Percentiles rank a stretch among this genome's conserved stretches.
phyloP scores from a whole-genome alignment of 2,888 invertebrate species.

The Habrosyne pyritoides region DNA sequence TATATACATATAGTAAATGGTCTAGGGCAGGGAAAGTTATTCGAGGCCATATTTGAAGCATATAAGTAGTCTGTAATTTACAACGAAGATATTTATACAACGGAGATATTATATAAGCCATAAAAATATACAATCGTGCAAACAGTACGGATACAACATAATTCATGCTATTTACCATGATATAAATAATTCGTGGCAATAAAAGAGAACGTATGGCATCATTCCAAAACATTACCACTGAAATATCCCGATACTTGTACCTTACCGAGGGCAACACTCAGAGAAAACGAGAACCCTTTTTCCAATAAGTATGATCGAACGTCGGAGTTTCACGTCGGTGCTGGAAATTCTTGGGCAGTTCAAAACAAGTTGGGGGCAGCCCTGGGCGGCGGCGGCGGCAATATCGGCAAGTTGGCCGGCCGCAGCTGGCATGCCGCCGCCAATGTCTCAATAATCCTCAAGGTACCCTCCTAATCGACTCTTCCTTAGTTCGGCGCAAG shows the following conservation, averaged over 20 bases:
- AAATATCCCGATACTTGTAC: slow-evolving; percentile 53
- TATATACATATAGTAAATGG: no score
- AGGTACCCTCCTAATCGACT: slow-evolving; percentile 82
- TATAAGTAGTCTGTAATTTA: no score
- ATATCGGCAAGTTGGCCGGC: slow-evolving; percentile 75
- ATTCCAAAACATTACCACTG: slow-evolving; percentile 52
- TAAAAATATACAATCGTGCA: slow-evolving; percentile 22
- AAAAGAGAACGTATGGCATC: slow-evolving; percentile 51
- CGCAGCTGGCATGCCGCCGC: slow-evolving; percentile 75
- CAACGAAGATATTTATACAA: no score
- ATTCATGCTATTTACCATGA: slow-evolving; percentile 31
- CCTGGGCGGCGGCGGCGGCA: slow-evolving; percentile 63
- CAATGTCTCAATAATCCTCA: slow-evolving; percentile 82
- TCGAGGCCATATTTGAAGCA: no score
- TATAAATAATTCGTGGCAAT: slow-evolving; percentile 51
- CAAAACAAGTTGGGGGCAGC: slow-evolving; percentile 72
- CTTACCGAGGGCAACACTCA: slow-evolving; percentile 48
- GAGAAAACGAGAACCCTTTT: slow-evolving; percentile 56
- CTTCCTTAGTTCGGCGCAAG: slow-evolving; percentile 79
- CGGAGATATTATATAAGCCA: background rate
- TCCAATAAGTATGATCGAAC: slow-evolving; percentile 74
- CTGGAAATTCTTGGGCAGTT: slow-evolving; percentile 73
- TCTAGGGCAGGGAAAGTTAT: no score
- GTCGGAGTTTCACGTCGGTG: slow-evolving; percentile 64
- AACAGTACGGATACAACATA: slow-evolving; percentile 16